Base-by-base conservation (phyloP, 2,113 vertebrate genomes). In the Urocitellus parryii region DNA sequence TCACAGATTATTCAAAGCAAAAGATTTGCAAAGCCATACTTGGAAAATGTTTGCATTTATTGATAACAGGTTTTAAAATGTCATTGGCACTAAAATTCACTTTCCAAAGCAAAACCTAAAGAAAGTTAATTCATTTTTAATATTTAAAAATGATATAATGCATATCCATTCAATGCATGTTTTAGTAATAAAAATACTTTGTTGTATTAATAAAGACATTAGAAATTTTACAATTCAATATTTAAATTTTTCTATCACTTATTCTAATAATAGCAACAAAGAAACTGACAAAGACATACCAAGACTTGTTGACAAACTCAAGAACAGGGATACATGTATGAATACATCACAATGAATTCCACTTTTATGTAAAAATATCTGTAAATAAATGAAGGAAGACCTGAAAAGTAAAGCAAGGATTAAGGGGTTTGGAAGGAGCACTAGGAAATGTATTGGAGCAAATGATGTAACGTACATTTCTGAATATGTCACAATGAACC, bases 121-220 rank as follows among this genome's bases (percentile, higher is more conserved):
- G 29, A 51, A 61, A 90, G 32, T 0, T 34, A 65, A 70, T 51
- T 65, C 10, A 34, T 74, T 63, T 83, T 56, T 11, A 9, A 83
- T 61, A 87, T 87, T 34, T 95, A 51, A 79, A 91, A 91, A 76
- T 10, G 27, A 77, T 24, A 29, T 76, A 63, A 27, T 48, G 17
- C 11, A 39, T 32, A 88, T 45, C 93, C 18, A 77, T 37, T 77
- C 39, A 90, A 72, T 53, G 51, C 29, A 70, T n/a, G 25, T 90
- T 96, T 96, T 87, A 87, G 24, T 58, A 81, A 77, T 76, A 84
- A 84, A 32, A 58, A 74, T 72, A 48, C 11, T 53, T 95, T 42
- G 18, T 12, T 58, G 42, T n/a, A 77, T 42, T 68, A 92, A 67
- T 29, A 37, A 10, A 58, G 20, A 67, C 34, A 51, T 29, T 61